A percentile compares a stretch with the other conserved stretches of the same genome.
These are phyloP conservation scores for Mystacornis crossleyi DNA, from an alignment of 2,113 vertebrate species.

Conservation along the genomic window DNA sequence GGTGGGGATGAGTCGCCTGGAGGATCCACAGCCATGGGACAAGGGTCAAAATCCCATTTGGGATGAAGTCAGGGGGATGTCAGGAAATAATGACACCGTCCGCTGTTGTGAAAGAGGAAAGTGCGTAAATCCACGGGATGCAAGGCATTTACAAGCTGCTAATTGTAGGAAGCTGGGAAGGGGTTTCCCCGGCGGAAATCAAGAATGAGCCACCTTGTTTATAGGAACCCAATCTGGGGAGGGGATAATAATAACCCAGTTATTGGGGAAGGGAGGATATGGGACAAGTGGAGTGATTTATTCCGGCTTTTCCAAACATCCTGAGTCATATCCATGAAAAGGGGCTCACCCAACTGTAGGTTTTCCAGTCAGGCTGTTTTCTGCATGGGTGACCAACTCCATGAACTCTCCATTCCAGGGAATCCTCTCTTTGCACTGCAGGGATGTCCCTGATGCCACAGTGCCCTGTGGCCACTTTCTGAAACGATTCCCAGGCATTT, in stretches of 20 bases:
- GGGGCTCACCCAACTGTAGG: not conserved
- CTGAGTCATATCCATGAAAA: not conserved
- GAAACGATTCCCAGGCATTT: not conserved
- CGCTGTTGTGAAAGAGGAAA: not conserved
- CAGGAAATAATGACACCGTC: not conserved
- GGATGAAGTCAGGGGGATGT: not conserved
- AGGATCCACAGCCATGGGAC: not conserved
- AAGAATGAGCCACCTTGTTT: not conserved
- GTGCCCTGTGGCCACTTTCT: not conserved
- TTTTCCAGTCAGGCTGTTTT: too few species aligned
- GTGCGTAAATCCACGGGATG: not conserved
- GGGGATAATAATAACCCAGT: too few species aligned
- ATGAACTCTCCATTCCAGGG: not conserved
- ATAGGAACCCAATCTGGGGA: fast-evolving
- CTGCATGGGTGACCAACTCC: not conserved
- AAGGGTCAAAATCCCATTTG: not conserved
- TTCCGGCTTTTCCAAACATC: not conserved
- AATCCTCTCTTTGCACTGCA: not conserved
- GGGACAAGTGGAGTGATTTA: not conserved
- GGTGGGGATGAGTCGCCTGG: not conserved
- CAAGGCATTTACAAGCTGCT: not conserved
- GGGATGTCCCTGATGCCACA: not conserved
- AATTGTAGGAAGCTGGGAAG: not conserved
- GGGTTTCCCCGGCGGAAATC: not conserved
- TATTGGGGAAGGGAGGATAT: not conserved